Evolutionary conservation across 1,140 invertebrate genomes (phyloP).

Genomic region (Papilio helenus): DNA sequence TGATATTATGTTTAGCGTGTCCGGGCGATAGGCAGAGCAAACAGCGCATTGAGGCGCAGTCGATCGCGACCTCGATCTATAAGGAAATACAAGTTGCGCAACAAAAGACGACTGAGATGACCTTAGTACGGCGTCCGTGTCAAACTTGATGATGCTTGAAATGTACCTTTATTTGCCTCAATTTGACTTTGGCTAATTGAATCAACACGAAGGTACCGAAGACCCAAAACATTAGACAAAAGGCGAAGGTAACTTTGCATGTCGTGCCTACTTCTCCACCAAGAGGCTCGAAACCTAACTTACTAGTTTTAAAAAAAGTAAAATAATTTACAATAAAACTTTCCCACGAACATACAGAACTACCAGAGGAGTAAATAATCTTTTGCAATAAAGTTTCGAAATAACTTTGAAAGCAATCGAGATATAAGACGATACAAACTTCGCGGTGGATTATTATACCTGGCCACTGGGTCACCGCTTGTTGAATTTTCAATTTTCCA

Average conservation of each 20-base stretch:
- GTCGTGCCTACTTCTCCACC: too few relatives aligned
- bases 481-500: conserved; percentile 40
- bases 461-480: conserved; percentile 26
- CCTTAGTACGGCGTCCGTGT: conserved; percentile 36
- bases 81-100: conserved; percentile 42
- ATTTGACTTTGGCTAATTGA: not conserved
- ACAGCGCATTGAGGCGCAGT: conserved; percentile 25
- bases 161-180: not conserved
- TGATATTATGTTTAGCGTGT: conserved; percentile 23
- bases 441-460: conserved; percentile 43
- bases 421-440: conserved; percentile 34
- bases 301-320: too few relatives aligned
- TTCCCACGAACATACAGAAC: not conserved
- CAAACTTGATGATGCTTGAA: conserved; percentile 32
- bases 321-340: not conserved
- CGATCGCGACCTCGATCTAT: conserved; percentile 46
- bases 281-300: too few relatives aligned
- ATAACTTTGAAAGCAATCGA: conserved; percentile 33
- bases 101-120: conserved; percentile 38
- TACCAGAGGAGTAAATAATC: not conserved
- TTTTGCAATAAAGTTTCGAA: not conserved
- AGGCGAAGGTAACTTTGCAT: too few relatives aligned
- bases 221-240: not conserved
- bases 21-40: conserved; percentile 24
- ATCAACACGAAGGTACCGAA: not conserved